These are phyloP conservation scores for Cabera pusaria DNA, from an alignment of 2,888 invertebrate genomes.

Conservation along the genomic window DNA sequence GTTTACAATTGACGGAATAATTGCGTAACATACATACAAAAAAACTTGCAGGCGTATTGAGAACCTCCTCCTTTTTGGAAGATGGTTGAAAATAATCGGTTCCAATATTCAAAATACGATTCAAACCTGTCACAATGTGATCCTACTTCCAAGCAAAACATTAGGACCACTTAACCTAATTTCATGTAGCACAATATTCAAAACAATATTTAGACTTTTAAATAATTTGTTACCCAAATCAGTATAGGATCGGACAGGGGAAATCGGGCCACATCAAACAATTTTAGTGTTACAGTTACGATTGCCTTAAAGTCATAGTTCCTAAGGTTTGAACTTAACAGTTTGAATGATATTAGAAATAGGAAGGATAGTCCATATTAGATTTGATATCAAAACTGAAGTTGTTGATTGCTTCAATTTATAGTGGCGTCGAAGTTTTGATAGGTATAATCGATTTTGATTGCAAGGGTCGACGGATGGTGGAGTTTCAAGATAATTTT, in stretches of 20 bases:
- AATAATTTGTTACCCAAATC: constrained; percentile 21
- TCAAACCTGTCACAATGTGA: too few species aligned
- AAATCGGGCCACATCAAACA: not conserved
- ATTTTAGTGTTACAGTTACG: not conserved
- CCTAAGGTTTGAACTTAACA: constrained; percentile 1
- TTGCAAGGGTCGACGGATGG: too few species aligned
- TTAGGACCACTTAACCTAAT: constrained; percentile 13
- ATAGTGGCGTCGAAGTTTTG: constrained; percentile 1
- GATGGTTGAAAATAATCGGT: too few species aligned
- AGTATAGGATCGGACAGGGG: constrained; percentile 6
- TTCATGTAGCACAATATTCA: constrained; percentile 9
- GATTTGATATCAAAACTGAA: constrained; percentile 10
- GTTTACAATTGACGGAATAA: too few species aligned
- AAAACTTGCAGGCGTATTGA: too few species aligned
- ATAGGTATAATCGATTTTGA: not conserved
- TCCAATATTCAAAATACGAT: too few species aligned
- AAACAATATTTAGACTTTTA: constrained; percentile 19
- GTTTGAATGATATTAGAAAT: not conserved
- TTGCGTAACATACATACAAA: too few species aligned
- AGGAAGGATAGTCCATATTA: constrained; percentile 7
- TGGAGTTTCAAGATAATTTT: too few species aligned
- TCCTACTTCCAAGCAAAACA: constrained; percentile 1
- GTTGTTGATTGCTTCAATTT: constrained; percentile 17
- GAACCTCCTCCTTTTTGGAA: too few species aligned
- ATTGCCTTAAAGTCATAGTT: not conserved